A percentile compares a stretch with the other conserved stretches of the same genome.
Conservation (phyloP, 1,140 invertebrate species). For the Trypoxylus dichotomus region DNA sequence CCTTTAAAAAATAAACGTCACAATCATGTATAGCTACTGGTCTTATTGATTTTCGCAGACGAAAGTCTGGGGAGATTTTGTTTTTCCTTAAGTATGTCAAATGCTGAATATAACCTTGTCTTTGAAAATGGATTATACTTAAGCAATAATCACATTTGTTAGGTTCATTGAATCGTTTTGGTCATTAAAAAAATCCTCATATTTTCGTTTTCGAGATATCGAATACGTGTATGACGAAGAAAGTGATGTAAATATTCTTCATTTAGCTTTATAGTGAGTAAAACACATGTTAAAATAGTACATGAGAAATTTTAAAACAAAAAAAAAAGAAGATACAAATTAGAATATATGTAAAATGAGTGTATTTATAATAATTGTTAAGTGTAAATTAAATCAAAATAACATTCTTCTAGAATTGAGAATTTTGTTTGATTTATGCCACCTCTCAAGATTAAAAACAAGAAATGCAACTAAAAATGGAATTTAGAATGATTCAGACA, state of each 20-base stretch:
- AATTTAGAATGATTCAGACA: no score
- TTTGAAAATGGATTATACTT: no score
- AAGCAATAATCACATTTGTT: no score
- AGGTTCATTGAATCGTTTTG: not conserved
- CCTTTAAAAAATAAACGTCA: no score
- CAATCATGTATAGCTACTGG: no score
- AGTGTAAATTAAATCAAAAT: conserved; percentile 21
- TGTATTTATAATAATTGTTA: conserved; percentile 23
- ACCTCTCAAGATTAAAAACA: no score
- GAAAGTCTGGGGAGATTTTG: not conserved
- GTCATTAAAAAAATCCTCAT: not conserved
- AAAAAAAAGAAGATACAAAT: not conserved
- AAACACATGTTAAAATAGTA: not conserved
- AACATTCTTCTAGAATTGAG: not conserved
- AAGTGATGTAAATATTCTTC: conserved; percentile 19
- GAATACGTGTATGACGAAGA: not conserved
- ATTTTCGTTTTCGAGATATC: not conserved
- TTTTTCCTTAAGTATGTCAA: not conserved
- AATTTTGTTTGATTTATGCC: not conserved
- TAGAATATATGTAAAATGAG: conserved; percentile 18
- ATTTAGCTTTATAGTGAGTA: conserved; percentile 19
- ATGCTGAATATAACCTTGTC: not conserved
- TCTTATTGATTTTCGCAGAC: not conserved
- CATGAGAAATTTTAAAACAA: not conserved
- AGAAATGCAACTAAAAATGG: no score